phyloP scores from a whole-genome alignment of 2,113 vertebrate genomes.

The Laticauda laticaudata region DNA sequence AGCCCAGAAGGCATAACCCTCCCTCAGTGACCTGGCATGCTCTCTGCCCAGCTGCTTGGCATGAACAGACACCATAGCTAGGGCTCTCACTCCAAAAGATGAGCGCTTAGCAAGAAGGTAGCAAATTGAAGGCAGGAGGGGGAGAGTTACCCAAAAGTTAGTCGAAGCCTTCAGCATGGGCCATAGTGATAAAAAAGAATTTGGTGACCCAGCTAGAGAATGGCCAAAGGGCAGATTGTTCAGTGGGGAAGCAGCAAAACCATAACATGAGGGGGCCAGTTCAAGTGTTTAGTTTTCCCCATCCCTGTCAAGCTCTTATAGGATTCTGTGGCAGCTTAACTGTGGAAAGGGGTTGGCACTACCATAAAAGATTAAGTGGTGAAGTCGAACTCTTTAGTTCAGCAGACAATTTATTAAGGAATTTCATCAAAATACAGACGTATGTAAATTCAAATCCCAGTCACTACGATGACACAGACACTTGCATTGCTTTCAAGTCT shows the following conservation, averaged over 20 bases:
- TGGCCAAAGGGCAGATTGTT: background rate
- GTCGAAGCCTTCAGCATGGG: background rate
- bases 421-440: background rate
- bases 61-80: background rate
- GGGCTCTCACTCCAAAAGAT: accelerated
- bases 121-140: background rate
- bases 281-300: background rate
- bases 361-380: accelerated
- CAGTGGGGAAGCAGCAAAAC: background rate
- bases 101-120: background rate
- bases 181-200: background rate
- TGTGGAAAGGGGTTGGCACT: background rate
- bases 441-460: background rate
- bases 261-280: background rate
- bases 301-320: background rate
- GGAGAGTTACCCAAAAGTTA: background rate
- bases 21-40: slow-evolving; percentile 51
- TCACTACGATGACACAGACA: background rate
- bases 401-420: background rate
- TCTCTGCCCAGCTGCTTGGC: background rate
- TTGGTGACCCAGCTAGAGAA: background rate
- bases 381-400: background rate
- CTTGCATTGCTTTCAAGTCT: background rate
- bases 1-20: slow-evolving; percentile 20
- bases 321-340: background rate